Evolutionary conservation across 2,888 invertebrate genomes (phyloP).

Genomic region (Parnassius orleans): DNA sequence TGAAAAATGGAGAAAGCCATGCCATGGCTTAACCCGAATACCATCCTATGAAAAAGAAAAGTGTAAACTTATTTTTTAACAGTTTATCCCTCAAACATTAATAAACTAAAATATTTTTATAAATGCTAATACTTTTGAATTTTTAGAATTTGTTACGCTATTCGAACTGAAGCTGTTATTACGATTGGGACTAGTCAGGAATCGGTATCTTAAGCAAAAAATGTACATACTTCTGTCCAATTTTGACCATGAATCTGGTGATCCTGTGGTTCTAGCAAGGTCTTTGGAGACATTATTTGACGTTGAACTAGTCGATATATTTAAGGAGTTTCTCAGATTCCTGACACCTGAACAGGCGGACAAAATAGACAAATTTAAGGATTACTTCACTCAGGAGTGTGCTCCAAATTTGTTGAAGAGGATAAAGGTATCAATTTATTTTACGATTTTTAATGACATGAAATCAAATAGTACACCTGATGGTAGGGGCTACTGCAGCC

Average conservation of each 20-base stretch:
- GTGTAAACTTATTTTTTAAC: too few relatives aligned
- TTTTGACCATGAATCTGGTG: conserved; percentile 44
- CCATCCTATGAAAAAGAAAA: too few relatives aligned
- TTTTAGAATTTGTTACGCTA: conserved; percentile 51
- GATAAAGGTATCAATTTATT: conserved; percentile 48
- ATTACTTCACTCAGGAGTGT: conserved; percentile 57
- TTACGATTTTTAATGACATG: too few relatives aligned
- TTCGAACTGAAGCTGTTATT: conserved; percentile 53
- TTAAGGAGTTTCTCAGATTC: conserved; percentile 61
- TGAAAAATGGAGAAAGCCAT: too few relatives aligned
- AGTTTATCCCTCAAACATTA: too few relatives aligned
- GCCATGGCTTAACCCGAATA: too few relatives aligned
- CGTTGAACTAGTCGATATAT: conserved; percentile 50
- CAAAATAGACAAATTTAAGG: conserved; percentile 47
- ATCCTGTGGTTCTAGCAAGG: conserved; percentile 42
- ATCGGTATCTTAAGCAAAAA: conserved; percentile 39
- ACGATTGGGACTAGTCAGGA: conserved; percentile 34
- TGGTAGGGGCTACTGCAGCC: too few relatives aligned
- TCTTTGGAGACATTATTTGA: conserved; percentile 40
- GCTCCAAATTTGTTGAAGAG: conserved; percentile 48
- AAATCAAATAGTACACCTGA: too few relatives aligned
- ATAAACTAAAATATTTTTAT: too few relatives aligned
- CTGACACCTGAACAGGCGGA: conserved; percentile 65
- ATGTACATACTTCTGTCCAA: conserved; percentile 40
- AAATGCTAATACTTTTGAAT: not conserved